Base-by-base conservation (phyloP, 1,140 invertebrate species). In the Pseudoatta argentina region DNA sequence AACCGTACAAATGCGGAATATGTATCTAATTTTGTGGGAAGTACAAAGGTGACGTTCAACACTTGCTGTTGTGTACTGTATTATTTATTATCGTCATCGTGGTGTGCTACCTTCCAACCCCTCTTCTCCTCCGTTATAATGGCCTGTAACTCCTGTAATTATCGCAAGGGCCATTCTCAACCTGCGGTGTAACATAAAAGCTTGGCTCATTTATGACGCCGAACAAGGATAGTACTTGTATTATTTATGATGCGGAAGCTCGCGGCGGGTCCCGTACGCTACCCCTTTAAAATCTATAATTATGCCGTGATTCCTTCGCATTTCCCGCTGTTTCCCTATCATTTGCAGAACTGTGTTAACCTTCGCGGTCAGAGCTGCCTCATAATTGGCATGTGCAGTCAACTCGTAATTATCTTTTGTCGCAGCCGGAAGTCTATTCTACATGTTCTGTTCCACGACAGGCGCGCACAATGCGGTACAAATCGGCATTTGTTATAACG, bases 121-220 rank as follows among this genome's bases (percentile, higher is more conserved):
- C n/a, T 57, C 39, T 7, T 55, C 18, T 6, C 27, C 10, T 8
- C 14, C 30, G 55, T 67, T 71, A 71, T 44, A 69, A 66, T 66
- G 51, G 82, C 88, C 79, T 69, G 87, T 82, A 88, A 86, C 72
- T 77, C 64, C 86, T 44, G 59, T 66, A 89, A 89, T 89, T 89
- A 89, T 67, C 64, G 39, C 72, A 21, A 61, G 59, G 57, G 72
- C 87, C 64, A 67, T 77, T 82, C 72, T 59, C 53, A 34, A 79
- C 61, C 59, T 39, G 34, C 64, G 87, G 57, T 55, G 72, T 77
- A 86, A 86, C 76, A 39, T 64, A 69, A 88, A 77, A 82, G 85
- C 85, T 53, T 18, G 27, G 83, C 83, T 71, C 87, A 86, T 72
- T 88, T 64, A 67, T 48, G 83, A 86, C 59, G 73, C 59, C 72